Evolutionary conservation across 1,140 invertebrate genomes (phyloP), one percentile per base, ranked within the genome.

Genomic region (Drosophila simulans): DNA sequence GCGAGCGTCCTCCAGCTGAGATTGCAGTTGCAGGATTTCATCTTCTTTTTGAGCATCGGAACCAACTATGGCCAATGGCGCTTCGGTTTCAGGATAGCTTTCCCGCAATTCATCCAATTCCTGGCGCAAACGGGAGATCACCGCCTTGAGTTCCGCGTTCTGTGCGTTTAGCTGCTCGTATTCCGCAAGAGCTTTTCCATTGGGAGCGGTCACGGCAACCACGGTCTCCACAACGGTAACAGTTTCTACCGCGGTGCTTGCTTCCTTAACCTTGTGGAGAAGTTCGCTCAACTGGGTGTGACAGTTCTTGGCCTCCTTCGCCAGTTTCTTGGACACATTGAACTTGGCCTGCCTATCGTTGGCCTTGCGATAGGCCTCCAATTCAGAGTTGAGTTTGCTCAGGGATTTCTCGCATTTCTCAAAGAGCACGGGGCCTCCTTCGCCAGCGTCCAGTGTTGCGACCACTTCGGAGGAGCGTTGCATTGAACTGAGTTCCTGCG

Each of bases 81-180:
- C n/a, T 64, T 15, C 37, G 0, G 56, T 20, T 15, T 80, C 77
- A 0, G 35, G 35, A n/a, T 55, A 49, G 37, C 58, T 57, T 0
- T 77, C 85, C 13, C 64, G 56, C 7, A 80, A 39, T 31, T 89
- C 91, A 1, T 77, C 62, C 2, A 92, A 31, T 20, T 90, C 82
- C 11, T 46, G n/a, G 7, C 72, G 66, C 10, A 92, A 25, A 0
- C 76, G 55, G 3, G 81, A 63, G 12, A 92, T 58, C 10, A 72
- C 65, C 1, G 77, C 66, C 12, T 93, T 88, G 0, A 90, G 56
- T n/a, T 86, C 82, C 0, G 89, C 91, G 57, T 94, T 93, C 22
- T 94, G 92, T 2, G 90, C 77, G 2, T 93, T 92, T n/a, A 94
- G 57, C 52, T 71, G 78, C 57, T 93, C 93, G 56, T 92, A 93